Conservation (phyloP, 1,140 invertebrate species). For the Laupala kohalensis region DNA sequence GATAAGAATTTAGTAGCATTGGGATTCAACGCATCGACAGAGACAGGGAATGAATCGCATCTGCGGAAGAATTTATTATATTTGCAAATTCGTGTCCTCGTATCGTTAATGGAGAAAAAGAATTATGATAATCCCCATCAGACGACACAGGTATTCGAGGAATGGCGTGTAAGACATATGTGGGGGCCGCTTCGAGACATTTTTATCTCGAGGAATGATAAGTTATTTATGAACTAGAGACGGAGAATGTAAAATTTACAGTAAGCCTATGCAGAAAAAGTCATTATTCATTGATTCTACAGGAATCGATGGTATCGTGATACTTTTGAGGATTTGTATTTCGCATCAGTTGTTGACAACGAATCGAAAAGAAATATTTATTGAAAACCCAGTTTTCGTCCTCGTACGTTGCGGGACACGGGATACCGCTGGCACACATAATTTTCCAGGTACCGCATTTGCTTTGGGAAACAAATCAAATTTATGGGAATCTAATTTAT, state of each 20-base stretch:
- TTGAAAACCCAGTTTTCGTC: no score
- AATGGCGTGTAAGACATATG: background rate
- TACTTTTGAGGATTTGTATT: background rate
- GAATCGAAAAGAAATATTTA: background rate
- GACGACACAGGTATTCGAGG: background rate
- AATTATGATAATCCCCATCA: background rate
- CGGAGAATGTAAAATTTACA: background rate
- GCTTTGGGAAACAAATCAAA: no score
- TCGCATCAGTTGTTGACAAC: background rate
- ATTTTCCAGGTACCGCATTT: no score
- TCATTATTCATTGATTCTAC: background rate
- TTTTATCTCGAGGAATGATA: background rate
- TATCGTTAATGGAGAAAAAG: background rate
- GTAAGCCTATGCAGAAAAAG: background rate
- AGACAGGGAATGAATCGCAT: background rate
- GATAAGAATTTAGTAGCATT: background rate
- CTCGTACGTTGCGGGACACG: no score
- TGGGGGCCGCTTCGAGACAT: background rate
- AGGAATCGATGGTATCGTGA: background rate
- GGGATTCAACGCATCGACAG: background rate
- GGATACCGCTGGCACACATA: no score
- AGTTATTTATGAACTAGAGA: background rate
- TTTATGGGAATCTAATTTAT: no score
- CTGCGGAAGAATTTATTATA: background rate
- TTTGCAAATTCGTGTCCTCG: background rate